Evolutionary conservation across 1,140 invertebrate genomes (phyloP), one percentile per base, ranked within the genome.

Genomic region (Diprion similis): DNA sequence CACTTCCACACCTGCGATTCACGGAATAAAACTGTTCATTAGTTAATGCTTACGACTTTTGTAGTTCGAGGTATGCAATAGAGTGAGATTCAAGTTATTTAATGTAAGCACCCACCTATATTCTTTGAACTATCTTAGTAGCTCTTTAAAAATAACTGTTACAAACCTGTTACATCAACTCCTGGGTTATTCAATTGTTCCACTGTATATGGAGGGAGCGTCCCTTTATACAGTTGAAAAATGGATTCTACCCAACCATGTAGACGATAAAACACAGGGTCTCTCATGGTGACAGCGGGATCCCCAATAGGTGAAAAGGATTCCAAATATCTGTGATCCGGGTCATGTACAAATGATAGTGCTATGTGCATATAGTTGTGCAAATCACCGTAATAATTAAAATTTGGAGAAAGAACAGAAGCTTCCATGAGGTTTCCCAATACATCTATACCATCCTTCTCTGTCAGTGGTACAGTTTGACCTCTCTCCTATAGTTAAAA

Each of bases 311-410:
- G 81, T 65, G 83, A 71, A 47, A 80, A 78, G 10, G 69, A 71
- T 78, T 82, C 79, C 75, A 78, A 68, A 69, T 85, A 80, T 59
- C 78, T 77, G 45, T 80, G 74, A 70, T 91, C 89, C 17, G 91
- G 91, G 74, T 92, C 91, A 77, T 92, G 91, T 10, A 87, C 79
- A 75, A 88, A 89, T 0, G 88, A 87, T 73, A 91, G 88, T 75
- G 89, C 83, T 15, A 90, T 82, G 79, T 92, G 91, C 0, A 89
- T 90, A 84, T 89, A 86, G 81, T 92, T 92, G 78, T 92, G 91
- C 17, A 91, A 75, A 79, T 90, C 87, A 0, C 91, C 91, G 79
- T 92, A 92, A 78, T 89, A 89, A 17, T 81, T 80, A 1, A 51
- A 68, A 76, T 90, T 89, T 4, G 84, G 80, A 6, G 84, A 84